Percentiles rank a stretch among this genome's conserved stretches.
phyloP scores from a whole-genome alignment of 1,140 invertebrate species.

The Argopecten irradians region DNA sequence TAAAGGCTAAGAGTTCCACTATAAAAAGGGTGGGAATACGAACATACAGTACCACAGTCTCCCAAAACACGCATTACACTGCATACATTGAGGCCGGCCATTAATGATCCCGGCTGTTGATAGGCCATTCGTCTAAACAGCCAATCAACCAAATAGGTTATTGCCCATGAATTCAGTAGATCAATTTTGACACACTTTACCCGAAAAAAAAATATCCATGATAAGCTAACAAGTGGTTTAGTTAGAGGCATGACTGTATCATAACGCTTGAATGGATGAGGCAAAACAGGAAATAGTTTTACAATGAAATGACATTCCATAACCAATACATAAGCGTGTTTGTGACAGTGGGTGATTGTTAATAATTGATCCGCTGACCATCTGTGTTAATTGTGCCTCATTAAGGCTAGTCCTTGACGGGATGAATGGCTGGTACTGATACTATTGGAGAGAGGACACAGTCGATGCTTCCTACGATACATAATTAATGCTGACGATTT shows the following conservation, averaged over 20 bases:
- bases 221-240: background rate
- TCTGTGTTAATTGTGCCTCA: background rate
- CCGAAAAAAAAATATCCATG: background rate
- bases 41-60: too few species aligned
- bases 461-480: background rate
- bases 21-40: too few species aligned
- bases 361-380: background rate
- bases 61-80: too few species aligned
- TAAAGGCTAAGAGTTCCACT: too few species aligned
- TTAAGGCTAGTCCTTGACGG: background rate
- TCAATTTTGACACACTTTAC: background rate
- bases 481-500: background rate
- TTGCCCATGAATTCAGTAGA: too few species aligned
- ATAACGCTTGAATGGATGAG: background rate
- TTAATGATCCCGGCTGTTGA: too few species aligned
- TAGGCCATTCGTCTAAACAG: too few species aligned
- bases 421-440: background rate
- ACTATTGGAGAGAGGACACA: background rate
- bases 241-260: background rate
- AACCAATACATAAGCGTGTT: background rate
- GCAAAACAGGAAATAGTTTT: background rate
- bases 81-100: too few species aligned
- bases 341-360: background rate
- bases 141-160: too few species aligned
- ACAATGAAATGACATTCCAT: background rate